A percentile compares a stretch with the other conserved stretches of the same genome.
Conservation (phyloP, 2,888 invertebrate species). For the Gandaritis pyraliata region DNA sequence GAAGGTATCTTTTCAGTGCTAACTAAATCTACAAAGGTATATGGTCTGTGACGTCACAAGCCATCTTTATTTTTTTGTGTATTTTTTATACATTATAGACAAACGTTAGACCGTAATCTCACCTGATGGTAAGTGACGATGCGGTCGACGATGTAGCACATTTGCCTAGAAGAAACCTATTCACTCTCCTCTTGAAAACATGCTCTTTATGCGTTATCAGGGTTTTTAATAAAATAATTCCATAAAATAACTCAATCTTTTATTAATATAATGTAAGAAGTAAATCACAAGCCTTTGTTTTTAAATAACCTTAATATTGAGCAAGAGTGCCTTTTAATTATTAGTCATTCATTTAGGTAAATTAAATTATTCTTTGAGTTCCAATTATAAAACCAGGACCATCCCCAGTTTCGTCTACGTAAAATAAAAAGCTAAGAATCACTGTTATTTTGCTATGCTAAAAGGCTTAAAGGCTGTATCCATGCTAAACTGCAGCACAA, state of each 20-base stretch:
- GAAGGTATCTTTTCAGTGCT: too few species aligned
- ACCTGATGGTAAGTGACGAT: too few species aligned
- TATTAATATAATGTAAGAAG: slow-evolving; percentile 1
- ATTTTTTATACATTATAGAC: too few species aligned
- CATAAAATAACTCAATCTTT: neutral
- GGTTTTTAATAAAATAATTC: neutral
- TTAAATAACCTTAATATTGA: neutral
- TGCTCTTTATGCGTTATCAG: too few species aligned
- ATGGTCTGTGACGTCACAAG: too few species aligned
- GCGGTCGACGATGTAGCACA: too few species aligned
- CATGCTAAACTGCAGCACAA: neutral
- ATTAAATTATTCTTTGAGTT: neutral
- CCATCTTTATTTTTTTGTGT: too few species aligned
- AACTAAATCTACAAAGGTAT: too few species aligned
- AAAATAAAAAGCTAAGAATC: neutral
- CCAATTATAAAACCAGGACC: too few species aligned
- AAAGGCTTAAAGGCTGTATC: neutral
- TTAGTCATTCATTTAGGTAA: neutral
- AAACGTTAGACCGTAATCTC: too few species aligned
- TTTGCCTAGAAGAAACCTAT: too few species aligned
- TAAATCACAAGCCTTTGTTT: slow-evolving; percentile 4
- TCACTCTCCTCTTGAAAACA: too few species aligned
- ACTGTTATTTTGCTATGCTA: neutral
- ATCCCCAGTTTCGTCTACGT: neutral
- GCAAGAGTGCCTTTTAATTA: neutral